These are phyloP conservation scores for Protodeltote pygarga DNA, from an alignment of 2,888 invertebrate species.

Conservation along the genomic window DNA sequence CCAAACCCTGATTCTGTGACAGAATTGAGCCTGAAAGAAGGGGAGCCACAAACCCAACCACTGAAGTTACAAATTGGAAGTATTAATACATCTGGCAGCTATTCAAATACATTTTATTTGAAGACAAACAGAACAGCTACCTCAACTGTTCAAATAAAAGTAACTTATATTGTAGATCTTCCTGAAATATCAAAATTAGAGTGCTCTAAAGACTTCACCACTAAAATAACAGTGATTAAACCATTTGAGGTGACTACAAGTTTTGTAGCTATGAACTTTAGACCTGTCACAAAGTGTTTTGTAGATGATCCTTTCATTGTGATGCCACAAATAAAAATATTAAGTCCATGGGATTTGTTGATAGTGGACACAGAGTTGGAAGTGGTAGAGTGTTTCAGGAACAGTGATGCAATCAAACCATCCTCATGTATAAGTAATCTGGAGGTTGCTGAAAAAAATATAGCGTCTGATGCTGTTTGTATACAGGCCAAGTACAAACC, in stretches of 20 bases:
- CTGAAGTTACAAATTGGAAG: conserved; percentile 71
- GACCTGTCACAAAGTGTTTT: conserved; percentile 89
- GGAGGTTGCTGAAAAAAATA: conserved; percentile 74
- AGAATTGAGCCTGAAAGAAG: conserved; percentile 71
- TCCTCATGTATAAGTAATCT: conserved; percentile 73
- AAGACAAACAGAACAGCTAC: conserved; percentile 89
- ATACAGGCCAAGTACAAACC: conserved; percentile 76
- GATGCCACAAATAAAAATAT: conserved; percentile 89
- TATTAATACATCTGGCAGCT: conserved; percentile 73
- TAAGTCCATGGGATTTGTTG: conserved; percentile 90
- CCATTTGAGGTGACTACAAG: conserved; percentile 90
- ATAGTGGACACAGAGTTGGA: conserved; percentile 89
- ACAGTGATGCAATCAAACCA: conserved; percentile 68
- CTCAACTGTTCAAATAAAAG: conserved; percentile 87
- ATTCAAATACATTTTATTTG: conserved; percentile 83
- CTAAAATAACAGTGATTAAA: conserved; percentile 89
- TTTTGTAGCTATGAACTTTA: conserved; percentile 89
- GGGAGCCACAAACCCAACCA: conserved; percentile 73
- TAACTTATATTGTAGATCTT: conserved; percentile 83
- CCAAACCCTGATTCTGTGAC: conserved; percentile 79
- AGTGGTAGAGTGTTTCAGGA: conserved; percentile 82
- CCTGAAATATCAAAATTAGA: conserved; percentile 76
- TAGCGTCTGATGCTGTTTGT: conserved; percentile 80
- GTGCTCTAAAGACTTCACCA: conserved; percentile 87
- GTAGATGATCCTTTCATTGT: conserved; percentile 89